Percentiles rank a stretch among this genome's conserved stretches.
Conservation (phyloP, 2,797 vertebrate genomes). For the Bradypodion pumilum region DNA sequence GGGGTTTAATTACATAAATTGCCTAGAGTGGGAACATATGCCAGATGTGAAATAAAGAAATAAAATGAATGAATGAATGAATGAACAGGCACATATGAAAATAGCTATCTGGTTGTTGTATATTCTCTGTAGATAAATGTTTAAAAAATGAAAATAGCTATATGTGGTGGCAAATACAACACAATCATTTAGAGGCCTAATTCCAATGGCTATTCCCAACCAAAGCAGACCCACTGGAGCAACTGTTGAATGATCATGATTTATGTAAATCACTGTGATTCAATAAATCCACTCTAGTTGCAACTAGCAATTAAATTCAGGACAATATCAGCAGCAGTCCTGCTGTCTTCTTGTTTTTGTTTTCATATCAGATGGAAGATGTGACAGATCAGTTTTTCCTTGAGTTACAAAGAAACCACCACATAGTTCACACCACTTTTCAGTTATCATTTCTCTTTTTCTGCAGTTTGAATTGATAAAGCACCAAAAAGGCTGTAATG, state of each 20-base stretch:
- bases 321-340: not conserved
- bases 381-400: not conserved
- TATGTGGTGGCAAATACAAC: not conserved
- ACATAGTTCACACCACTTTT: not conserved
- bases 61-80: too few relatives aligned
- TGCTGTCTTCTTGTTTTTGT: not conserved
- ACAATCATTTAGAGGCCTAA: not conserved
- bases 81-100: not conserved
- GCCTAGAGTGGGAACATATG: too few relatives aligned
- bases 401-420: not conserved
- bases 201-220: not conserved
- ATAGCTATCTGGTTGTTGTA: not conserved
- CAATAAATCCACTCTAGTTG: not conserved
- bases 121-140: not conserved
- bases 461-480: not conserved
- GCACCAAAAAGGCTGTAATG: not conserved
- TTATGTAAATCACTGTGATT: not conserved
- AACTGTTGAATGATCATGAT: not conserved
- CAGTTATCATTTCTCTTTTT: not conserved
- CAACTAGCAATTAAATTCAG: not conserved
- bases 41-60: too few relatives aligned
- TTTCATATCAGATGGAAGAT: not conserved
- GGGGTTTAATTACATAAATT: too few relatives aligned
- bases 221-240: not conserved
- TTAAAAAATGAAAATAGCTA: not conserved